Evolutionary conservation across 2,797 vertebrate species (phyloP).

Genomic region (Scyliorhinus canicula): DNA sequence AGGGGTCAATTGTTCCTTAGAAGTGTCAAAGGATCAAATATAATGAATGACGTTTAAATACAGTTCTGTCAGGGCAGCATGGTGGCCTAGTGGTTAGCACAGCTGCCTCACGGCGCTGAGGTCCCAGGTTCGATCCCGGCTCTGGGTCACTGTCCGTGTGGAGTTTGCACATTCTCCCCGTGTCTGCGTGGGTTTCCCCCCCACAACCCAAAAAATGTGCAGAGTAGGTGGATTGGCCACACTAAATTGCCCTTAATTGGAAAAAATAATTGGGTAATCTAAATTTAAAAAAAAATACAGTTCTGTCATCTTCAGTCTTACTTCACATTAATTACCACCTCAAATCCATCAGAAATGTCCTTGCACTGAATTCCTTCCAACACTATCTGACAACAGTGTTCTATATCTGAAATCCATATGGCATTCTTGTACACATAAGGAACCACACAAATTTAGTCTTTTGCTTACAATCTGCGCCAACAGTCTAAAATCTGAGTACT

Average conservation of each 20-base stretch:
- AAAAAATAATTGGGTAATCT: no score
- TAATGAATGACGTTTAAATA: background rate
- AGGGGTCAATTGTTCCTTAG: background rate
- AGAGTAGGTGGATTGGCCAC: no score
- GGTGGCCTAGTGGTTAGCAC: no score
- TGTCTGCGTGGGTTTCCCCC: no score
- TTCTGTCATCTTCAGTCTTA: background rate
- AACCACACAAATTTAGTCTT: background rate
- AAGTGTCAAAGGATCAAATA: conserved; percentile 5
- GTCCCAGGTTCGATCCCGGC: no score
- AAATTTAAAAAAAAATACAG: no score
- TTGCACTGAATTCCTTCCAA: background rate
- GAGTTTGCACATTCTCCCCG: no score
- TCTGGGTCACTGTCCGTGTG: no score
- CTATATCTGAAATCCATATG: background rate
- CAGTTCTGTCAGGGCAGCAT: no score
- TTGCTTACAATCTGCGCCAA: background rate
- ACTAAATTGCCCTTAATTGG: no score
- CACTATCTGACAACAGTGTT: background rate
- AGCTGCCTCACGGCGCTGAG: no score
- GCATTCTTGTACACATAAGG: background rate
- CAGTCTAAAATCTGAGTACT: background rate
- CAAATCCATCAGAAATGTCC: background rate
- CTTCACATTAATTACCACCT: background rate
- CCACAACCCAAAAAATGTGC: no score